Evolutionary conservation across 2,797 vertebrate species (phyloP).

Genomic region (Orientallactaga sibirica): DNA sequence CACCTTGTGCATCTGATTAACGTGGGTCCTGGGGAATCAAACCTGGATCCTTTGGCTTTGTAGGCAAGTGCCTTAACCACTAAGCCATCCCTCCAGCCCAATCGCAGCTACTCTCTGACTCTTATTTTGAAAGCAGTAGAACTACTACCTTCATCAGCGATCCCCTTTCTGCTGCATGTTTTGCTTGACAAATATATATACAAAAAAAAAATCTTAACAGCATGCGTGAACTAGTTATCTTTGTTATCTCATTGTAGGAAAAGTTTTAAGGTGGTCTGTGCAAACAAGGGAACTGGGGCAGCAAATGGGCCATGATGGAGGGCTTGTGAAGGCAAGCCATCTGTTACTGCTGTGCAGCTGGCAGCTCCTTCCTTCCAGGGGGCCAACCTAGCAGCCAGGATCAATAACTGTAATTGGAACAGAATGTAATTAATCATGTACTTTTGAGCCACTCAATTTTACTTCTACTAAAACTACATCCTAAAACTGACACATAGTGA

Average conservation of each 20-base stretch:
- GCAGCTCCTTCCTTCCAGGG: background rate
- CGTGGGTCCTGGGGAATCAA: no score
- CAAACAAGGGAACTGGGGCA: background rate
- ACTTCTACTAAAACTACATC: constrained; percentile 23
- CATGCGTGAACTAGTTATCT: background rate
- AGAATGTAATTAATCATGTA: constrained; percentile 26
- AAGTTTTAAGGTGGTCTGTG: background rate
- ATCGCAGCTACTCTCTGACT: no score
- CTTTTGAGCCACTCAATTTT: constrained; percentile 39
- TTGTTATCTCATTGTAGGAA: background rate
- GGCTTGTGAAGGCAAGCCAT: background rate
- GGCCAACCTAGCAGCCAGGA: background rate
- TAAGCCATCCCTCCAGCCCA: no score
- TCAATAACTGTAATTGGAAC: background rate
- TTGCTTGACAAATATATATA: background rate
- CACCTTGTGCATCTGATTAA: no score
- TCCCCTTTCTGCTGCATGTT: background rate
- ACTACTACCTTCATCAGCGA: background rate
- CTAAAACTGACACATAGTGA: background rate
- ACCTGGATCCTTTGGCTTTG: no score
- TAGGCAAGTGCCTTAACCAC: no score
- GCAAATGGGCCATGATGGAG: accelerated
- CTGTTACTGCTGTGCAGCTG: background rate
- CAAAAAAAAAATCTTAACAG: background rate
- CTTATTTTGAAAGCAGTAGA: background rate